Percentiles rank a stretch among this genome's conserved stretches.
Evolutionary conservation across 2,888 invertebrate genomes (phyloP).

Genomic region (Parnassius orleans): DNA sequence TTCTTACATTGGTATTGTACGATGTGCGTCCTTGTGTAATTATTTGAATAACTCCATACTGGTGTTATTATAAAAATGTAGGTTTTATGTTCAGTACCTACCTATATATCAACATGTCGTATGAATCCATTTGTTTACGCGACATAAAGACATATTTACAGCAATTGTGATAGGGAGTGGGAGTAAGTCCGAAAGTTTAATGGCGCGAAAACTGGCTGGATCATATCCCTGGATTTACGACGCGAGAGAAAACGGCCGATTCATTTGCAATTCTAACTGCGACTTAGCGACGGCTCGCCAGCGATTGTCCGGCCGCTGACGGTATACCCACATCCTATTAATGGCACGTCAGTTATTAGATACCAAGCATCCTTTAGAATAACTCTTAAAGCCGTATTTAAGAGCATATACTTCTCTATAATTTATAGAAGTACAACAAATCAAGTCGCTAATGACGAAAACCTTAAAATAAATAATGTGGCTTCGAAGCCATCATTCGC

Average conservation of each 20-base stretch:
- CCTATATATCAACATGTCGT: constrained; percentile 17
- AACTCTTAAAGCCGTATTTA: neutral
- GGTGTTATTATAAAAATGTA: constrained; percentile 9
- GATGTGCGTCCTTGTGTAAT: constrained; percentile 1
- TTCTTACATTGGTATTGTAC: neutral
- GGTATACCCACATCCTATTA: constrained; percentile 3
- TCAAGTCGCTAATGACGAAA: no score
- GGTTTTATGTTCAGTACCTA: neutral
- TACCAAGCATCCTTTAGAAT: constrained; percentile 8
- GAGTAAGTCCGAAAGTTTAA: constrained; percentile 72
- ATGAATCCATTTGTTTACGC: constrained; percentile 39
- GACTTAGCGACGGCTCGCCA: constrained; percentile 57
- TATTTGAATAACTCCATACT: neutral
- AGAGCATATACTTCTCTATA: no score
- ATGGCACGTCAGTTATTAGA: constrained; percentile 14
- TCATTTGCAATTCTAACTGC: constrained; percentile 80
- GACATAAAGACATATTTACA: constrained; percentile 55
- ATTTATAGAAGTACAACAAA: no score
- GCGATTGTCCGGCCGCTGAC: constrained; percentile 32
- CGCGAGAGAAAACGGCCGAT: constrained; percentile 75
- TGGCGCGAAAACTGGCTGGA: constrained; percentile 80
- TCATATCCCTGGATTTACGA: constrained; percentile 79
- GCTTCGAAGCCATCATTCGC: no score
- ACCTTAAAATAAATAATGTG: no score
- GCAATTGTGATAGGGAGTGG: constrained; percentile 59